Conservation (phyloP, 1,140 invertebrate genomes). For the Formica selysi region DNA sequence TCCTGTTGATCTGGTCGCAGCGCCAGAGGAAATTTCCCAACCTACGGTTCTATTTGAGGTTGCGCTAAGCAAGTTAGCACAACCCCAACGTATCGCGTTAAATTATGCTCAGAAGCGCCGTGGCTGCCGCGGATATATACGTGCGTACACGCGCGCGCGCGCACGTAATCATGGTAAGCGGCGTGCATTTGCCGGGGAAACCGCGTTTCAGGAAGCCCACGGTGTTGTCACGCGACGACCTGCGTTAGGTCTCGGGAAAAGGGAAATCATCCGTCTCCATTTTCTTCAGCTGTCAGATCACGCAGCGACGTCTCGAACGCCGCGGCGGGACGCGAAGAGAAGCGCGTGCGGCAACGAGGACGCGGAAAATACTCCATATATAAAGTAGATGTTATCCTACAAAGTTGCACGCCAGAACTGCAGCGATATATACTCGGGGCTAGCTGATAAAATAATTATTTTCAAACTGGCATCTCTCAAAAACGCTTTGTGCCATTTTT, state of each 20-base stretch:
- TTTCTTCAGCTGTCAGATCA: constrained; percentile 72
- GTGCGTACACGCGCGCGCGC: constrained; percentile 56
- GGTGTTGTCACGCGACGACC: constrained; percentile 70
- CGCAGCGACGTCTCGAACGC: constrained; percentile 45
- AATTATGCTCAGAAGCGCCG: constrained; percentile 85
- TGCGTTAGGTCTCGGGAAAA: constrained; percentile 64
- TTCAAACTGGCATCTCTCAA: background rate
- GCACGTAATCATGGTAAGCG: constrained; percentile 72
- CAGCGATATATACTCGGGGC: background rate
- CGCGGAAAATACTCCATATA: constrained; percentile 28
- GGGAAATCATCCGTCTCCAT: constrained; percentile 77
- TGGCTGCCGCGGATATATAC: constrained; percentile 53
- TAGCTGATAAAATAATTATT: constrained; percentile 9
- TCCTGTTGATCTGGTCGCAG: constrained; percentile 63
- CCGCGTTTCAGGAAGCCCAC: constrained; percentile 63
- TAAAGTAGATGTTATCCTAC: constrained; percentile 50
- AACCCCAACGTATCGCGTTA: constrained; percentile 86
- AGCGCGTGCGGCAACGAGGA: background rate
- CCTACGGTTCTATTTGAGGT: constrained; percentile 85
- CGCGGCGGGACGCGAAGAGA: background rate
- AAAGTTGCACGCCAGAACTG: constrained; percentile 31
- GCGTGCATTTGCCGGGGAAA: constrained; percentile 62
- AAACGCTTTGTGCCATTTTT: background rate
- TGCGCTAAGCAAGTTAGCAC: constrained; percentile 86
- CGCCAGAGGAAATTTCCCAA: constrained; percentile 75